phyloP scores from a whole-genome alignment of 1,140 invertebrate genomes.

The Microplitis demolitor region DNA sequence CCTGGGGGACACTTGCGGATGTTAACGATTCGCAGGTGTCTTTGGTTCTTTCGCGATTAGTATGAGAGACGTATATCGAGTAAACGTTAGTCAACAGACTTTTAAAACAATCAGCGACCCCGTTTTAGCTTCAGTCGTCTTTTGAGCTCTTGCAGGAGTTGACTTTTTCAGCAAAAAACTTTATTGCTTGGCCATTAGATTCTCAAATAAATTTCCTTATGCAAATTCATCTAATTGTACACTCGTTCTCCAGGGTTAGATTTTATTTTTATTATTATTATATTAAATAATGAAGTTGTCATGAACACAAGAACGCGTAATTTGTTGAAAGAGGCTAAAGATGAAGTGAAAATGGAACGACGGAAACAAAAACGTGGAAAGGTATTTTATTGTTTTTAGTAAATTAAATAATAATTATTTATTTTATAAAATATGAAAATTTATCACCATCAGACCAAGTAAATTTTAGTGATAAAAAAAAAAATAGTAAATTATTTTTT shows the following conservation, averaged over 20 bases:
- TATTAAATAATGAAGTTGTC: background rate
- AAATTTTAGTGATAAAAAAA: no score
- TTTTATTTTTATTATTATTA: background rate
- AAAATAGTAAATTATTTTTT: no score
- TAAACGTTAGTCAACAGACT: slow-evolving; percentile 29
- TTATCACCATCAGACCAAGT: no score
- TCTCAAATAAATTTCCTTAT: no score
- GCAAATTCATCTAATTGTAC: no score
- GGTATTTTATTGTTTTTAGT: slow-evolving; percentile 33
- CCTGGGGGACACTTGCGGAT: slow-evolving; percentile 12
- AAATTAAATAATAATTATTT: background rate
- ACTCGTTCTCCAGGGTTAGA: no score
- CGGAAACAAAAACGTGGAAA: slow-evolving; percentile 51
- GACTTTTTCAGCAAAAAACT: background rate
- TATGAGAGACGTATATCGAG: slow-evolving; percentile 33
- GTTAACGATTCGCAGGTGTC: slow-evolving; percentile 43
- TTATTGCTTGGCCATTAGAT: no score
- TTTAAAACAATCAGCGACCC: slow-evolving; percentile 41
- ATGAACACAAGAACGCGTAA: slow-evolving; percentile 31
- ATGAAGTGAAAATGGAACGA: slow-evolving; percentile 51
- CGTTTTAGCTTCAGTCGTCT: background rate
- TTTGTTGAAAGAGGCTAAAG: slow-evolving; percentile 51
- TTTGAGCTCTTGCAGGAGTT: background rate
- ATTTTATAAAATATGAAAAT: no score
- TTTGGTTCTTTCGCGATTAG: slow-evolving; percentile 26